A percentile compares a stretch with the other conserved stretches of the same genome.
Conservation (phyloP, 2,113 vertebrate species). For the Nanger granti region DNA sequence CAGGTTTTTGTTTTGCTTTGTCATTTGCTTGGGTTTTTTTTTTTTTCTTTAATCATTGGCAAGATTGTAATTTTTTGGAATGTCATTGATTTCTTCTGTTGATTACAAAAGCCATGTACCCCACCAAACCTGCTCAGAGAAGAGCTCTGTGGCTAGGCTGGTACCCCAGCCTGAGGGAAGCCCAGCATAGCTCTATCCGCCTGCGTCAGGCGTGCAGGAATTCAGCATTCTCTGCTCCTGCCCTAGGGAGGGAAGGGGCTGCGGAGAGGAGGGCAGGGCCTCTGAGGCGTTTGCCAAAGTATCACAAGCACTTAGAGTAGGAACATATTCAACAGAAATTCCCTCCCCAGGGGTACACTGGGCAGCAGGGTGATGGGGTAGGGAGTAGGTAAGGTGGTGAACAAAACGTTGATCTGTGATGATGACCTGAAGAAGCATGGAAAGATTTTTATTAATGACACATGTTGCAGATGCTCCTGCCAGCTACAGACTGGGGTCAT, state of each 20-base stretch:
- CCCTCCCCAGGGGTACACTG: neutral
- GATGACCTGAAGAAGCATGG: neutral
- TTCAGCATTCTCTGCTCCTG: neutral
- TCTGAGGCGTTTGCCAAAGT: neutral
- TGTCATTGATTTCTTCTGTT: neutral
- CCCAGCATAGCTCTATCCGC: neutral
- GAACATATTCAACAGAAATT: neutral
- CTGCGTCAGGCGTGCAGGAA: neutral
- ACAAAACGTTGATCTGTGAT: neutral
- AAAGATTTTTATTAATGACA: neutral
- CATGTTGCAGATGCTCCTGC: neutral
- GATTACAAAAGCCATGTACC: neutral
- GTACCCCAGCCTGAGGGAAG: neutral
- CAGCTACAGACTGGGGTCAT: neutral
- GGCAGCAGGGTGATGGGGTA: neutral
- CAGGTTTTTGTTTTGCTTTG: neutral
- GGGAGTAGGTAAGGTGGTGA: neutral
- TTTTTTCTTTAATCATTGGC: neutral
- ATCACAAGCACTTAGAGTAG: neutral
- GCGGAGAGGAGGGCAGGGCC: neutral
- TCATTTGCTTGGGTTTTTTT: neutral
- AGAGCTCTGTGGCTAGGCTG: neutral
- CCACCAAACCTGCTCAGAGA: neutral
- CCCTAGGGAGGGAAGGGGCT: neutral
- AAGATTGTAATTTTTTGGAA: neutral